phyloP scores from a whole-genome alignment of 2,113 vertebrate species.

The Gymnobelideus leadbeateri region DNA sequence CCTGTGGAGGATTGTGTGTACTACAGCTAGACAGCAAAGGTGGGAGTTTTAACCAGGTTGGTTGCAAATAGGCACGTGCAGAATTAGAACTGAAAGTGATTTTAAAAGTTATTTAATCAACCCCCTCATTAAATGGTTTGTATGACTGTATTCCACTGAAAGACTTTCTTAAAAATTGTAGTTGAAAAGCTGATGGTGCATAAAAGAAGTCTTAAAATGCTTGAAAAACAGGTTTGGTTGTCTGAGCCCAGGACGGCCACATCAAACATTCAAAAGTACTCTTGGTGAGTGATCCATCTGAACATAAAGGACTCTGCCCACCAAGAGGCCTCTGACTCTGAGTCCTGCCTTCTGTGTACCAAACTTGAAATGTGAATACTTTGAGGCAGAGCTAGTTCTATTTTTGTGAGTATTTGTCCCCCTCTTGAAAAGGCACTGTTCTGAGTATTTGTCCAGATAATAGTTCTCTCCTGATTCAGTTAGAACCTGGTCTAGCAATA shows the following conservation, averaged over 20 bases:
- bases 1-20: slow-evolving; percentile 49
- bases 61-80: neutral
- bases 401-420: neutral
- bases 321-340: neutral
- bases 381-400: neutral
- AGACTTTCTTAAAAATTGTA: fast-evolving
- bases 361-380: neutral
- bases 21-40: slow-evolving; percentile 28
- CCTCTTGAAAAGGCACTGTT: neutral
- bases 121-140: neutral
- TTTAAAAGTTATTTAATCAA: neutral
- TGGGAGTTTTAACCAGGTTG: neutral
- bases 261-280: neutral
- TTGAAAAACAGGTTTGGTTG: neutral
- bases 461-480: slow-evolving; percentile 35
- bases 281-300: neutral
- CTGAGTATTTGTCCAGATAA: neutral
- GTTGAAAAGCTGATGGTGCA: neutral
- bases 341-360: neutral
- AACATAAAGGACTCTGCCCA: too few relatives aligned
- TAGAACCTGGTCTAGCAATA: neutral
- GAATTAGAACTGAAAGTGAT: neutral
- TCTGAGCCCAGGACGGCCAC: neutral
- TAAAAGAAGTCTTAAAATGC: fast-evolving
- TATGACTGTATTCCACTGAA: neutral